Base-by-base conservation (phyloP, 2,113 vertebrate genomes). In the Mesoclemmys tuberculata region DNA sequence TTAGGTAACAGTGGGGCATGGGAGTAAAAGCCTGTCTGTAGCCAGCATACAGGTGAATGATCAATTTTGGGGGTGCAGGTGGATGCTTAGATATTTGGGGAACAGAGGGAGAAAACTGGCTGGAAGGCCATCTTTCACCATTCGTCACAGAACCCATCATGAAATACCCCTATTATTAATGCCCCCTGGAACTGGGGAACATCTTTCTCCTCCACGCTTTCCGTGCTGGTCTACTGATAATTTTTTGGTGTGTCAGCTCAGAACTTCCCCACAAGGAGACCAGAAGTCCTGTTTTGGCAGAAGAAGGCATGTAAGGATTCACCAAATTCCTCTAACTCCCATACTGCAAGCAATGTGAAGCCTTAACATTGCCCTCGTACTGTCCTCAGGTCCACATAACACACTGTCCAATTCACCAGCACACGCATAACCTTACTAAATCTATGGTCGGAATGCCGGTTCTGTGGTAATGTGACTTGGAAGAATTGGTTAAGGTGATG, bases 351-450 rank as follows among this genome's bases (percentile, higher is more conserved):
- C 56, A 81, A 84, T 71, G 54, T 22, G 22, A 22, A 27, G 56
- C n/a, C 38, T 64, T 80, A n/a, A 41, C 38, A 3, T 13, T 61
- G 29, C 0, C 1, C 22, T 27, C 4, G 2, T 79, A 14, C 27
- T 82, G 48, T 64, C 35, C 26, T 52, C 48, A 4, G 24, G 41
- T 35, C 81, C 54, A 0, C 19, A 3, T 12, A 77, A 77, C 10
- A 77, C 26, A 27, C 24, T 77, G 41, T 44, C 26, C 74, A 27
- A 46, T 77, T 41, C 41, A 46, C 12, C 24, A 41, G 26, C 7
- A 11, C 41, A 77, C 4, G 24, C 41, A 44, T 46, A 44, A 8
- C 12, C 74, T 16, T 4, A 46, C 22, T 77, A 46, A 46, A 4
- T 7, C 41, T 27, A 13, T 77, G 6, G 74, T 27, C 24, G 44